Evolutionary conservation across 2,113 vertebrate genomes (phyloP).

Genomic region (Caracal caracal): DNA sequence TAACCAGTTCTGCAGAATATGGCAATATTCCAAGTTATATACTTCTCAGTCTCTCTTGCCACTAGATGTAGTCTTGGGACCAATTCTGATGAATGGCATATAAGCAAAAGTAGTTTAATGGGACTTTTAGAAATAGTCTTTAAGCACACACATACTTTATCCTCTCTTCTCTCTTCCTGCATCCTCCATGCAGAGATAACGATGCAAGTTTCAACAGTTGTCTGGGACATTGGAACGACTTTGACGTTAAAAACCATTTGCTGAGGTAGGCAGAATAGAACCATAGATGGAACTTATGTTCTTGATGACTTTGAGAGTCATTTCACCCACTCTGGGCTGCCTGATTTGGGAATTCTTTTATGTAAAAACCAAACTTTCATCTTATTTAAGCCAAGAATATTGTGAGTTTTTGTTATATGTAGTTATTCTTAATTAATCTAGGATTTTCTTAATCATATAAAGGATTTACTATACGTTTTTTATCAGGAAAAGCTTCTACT

Average conservation of each 20-base stretch:
- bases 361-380: background rate
- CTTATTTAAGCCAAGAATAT: background rate
- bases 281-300: background rate
- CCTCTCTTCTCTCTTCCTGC: background rate
- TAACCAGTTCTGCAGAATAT: accelerated
- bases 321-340: background rate
- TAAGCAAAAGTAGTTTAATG: background rate
- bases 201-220: background rate
- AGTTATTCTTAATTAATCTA: background rate
- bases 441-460: background rate
- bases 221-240: background rate
- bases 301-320: background rate
- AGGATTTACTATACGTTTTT: background rate
- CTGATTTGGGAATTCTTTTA: background rate
- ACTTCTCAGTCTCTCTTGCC: background rate
- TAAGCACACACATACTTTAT: accelerated
- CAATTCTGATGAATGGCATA: background rate
- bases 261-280: background rate
- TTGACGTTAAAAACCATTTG: background rate
- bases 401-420: background rate
- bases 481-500: background rate
- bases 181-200: background rate
- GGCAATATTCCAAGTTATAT: background rate
- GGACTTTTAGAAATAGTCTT: background rate
- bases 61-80: background rate